Conservation (phyloP, 2,888 invertebrate genomes). For the Malthinus seriepunctatus region DNA sequence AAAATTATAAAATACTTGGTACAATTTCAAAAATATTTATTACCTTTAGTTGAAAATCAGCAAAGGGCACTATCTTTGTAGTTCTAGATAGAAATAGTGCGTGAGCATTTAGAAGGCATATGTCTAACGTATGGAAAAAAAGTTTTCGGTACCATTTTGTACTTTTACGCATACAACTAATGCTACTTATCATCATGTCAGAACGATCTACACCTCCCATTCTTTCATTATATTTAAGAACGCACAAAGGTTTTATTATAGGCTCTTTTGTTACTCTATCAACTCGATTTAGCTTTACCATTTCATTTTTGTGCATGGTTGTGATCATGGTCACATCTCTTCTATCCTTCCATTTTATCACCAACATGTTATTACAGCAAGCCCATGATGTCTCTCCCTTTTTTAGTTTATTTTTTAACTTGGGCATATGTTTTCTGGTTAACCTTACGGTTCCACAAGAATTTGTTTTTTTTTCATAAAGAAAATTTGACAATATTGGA, state of each 20-base stretch:
- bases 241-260: slow-evolving; percentile 33
- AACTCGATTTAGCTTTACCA: slow-evolving; percentile 21
- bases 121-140: slow-evolving; percentile 13
- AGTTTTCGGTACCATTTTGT: slow-evolving; percentile 29
- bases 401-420: not conserved
- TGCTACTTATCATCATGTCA: slow-evolving; percentile 35
- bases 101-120: not conserved
- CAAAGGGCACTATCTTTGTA: too few relatives aligned
- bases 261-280: slow-evolving; percentile 21
- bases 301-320: slow-evolving; percentile 31
- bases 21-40: too few relatives aligned
- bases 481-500: slow-evolving; percentile 17
- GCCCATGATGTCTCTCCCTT: not conserved
- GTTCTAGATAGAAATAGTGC: slow-evolving; percentile 22
- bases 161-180: slow-evolving; percentile 2
- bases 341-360: slow-evolving; percentile 43
- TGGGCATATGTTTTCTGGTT: slow-evolving; percentile 36
- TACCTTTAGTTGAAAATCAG: too few relatives aligned
- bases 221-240: slow-evolving; percentile 39
- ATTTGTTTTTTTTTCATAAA: slow-evolving; percentile 26
- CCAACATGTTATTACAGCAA: slow-evolving; percentile 24
- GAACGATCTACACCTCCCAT: slow-evolving; percentile 39
- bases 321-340: slow-evolving; percentile 37
- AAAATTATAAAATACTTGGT: too few relatives aligned
- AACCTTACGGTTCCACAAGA: slow-evolving; percentile 36